Evolutionary conservation across 1,140 invertebrate species (phyloP).

Genomic region (Drosophila lacteicornis): DNA sequence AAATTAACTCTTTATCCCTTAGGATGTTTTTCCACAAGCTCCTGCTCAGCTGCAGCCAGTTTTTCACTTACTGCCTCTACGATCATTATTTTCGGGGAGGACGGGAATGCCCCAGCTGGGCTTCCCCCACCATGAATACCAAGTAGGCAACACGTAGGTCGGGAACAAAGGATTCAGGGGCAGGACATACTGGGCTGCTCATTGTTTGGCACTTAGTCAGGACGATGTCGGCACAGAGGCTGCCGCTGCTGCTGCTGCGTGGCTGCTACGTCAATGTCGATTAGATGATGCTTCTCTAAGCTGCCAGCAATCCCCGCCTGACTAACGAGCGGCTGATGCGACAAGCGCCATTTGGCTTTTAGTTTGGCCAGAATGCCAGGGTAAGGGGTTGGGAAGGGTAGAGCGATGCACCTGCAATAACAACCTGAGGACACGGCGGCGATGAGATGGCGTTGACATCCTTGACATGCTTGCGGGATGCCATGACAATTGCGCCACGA

Average conservation of each 20-base stretch:
- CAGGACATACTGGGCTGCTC: conserved; percentile 57
- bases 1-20: not conserved
- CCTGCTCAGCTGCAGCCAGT: conserved; percentile 19
- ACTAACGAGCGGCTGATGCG: conserved; percentile 79
- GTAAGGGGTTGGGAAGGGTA: conserved; percentile 1
- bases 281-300: conserved; percentile 67
- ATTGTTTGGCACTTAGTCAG: conserved; percentile 80
- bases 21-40: not conserved
- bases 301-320: conserved; percentile 32
- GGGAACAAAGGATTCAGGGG: conserved; percentile 24
- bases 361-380: conserved; percentile 37
- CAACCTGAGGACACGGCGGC: conserved; percentile 35
- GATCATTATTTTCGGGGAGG: conserved; percentile 33
- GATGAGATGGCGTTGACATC: conserved; percentile 61
- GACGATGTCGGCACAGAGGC: conserved; percentile 40
- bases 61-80: conserved; percentile 23
- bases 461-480: conserved; percentile 77
- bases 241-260: conserved; percentile 16
- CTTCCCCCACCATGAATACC: conserved; percentile 41
- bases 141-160: conserved; percentile 28
- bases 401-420: conserved; percentile 44
- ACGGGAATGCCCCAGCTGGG: not conserved
- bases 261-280: conserved; percentile 72
- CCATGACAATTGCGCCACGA: conserved; percentile 70
- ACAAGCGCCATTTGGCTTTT: conserved; percentile 78